Percentiles rank a stretch among this genome's conserved stretches.
These are phyloP conservation scores for Drosophila sordidula DNA, from an alignment of 2,888 invertebrate species.

Conservation along the genomic window DNA sequence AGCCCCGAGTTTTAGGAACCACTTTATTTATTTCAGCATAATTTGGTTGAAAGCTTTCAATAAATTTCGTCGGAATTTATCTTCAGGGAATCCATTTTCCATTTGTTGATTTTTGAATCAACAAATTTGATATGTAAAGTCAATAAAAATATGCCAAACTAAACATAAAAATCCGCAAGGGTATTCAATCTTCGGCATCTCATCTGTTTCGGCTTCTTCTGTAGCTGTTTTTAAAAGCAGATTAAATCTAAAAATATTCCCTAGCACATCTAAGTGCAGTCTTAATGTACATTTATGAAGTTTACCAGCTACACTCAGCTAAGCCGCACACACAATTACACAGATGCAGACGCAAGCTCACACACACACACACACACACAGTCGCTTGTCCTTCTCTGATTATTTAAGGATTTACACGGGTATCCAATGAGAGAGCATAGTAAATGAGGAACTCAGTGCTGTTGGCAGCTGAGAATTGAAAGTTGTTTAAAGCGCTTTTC, in stretches of 20 bases:
- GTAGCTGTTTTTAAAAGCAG: conserved; percentile 19
- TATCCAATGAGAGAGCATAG: conserved; percentile 29
- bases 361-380: conserved; percentile 1
- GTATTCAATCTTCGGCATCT: background rate
- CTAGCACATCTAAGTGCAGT: conserved; percentile 21
- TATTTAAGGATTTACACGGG: conserved; percentile 18
- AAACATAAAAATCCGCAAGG: background rate
- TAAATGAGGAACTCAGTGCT: conserved; percentile 43
- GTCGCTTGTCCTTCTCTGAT: conserved; percentile 1
- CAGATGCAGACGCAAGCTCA: background rate
- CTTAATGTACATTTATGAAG: conserved; percentile 29
- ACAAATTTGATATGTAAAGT: no score
- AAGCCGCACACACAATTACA: conserved; percentile 4
- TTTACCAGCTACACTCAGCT: conserved; percentile 13
- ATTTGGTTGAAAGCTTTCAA: background rate
- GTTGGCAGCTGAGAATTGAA: conserved; percentile 33
- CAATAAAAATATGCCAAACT: no score
- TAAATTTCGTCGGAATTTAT: background rate
- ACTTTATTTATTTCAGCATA: no score
- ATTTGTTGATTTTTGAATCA: background rate
- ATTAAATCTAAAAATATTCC: conserved; percentile 28
- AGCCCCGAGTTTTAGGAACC: no score
- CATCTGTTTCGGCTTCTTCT: background rate
- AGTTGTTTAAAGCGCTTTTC: conserved; percentile 34
- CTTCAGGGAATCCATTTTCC: background rate